Percentiles rank a stretch among this genome's conserved stretches.
Conservation (phyloP, 2,888 invertebrate species). For the Branchellion lobata region DNA sequence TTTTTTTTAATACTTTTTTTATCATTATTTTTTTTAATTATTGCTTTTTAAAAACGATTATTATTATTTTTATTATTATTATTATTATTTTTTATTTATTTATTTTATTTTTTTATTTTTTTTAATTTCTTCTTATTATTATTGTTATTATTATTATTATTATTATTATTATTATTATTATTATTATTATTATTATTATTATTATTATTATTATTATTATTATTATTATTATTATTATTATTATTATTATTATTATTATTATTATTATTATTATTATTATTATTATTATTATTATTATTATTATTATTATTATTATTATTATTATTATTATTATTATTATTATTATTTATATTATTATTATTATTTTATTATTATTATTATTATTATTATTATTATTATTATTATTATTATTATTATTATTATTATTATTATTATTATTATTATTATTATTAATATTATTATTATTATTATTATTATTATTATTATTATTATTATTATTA, state of each 20-base stretch:
- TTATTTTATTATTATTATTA: too few relatives aligned
- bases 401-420: too few relatives aligned
- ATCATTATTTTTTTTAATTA: too few relatives aligned
- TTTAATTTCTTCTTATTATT: too few relatives aligned
- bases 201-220: not conserved
- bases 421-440: not conserved
- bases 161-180: not conserved
- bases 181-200: not conserved
- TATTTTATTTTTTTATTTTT: too few relatives aligned
- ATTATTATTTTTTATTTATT: too few relatives aligned
- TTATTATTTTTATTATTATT: too few relatives aligned
- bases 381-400: too few relatives aligned
- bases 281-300: constrained; percentile 6
- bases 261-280: constrained; percentile 13
- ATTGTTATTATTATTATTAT: not conserved
- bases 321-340: not conserved
- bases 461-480: not conserved
- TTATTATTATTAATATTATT: not conserved
- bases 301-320: constrained; percentile 30
- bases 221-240: not conserved
- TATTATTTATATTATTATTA: not conserved
- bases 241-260: not conserved
- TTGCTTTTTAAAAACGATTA: too few relatives aligned
- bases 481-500: not conserved
- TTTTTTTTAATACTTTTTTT: too few relatives aligned